These are phyloP conservation scores for Pseudomugil tenellus DNA, from an alignment of 2,797 vertebrate species.

Conservation along the genomic window DNA sequence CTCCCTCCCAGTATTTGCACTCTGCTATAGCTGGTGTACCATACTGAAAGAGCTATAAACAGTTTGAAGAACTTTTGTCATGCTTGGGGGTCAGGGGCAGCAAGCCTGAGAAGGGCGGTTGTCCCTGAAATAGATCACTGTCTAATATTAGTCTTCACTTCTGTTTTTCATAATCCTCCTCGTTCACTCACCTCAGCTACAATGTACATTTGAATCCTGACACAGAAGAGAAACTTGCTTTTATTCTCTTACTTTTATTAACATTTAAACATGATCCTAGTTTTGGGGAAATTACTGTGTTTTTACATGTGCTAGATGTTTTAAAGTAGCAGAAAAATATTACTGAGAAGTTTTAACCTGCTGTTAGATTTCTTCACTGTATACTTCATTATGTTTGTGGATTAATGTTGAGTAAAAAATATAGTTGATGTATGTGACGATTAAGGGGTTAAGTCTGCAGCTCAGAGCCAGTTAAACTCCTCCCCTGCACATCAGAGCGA, in stretches of 20 bases:
- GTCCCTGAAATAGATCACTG: conserved; percentile 32
- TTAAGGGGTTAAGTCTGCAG: conserved; percentile 66
- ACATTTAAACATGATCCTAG: conserved; percentile 5
- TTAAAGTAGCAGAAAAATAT: conserved; percentile 3
- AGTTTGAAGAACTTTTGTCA: conserved; percentile 19
- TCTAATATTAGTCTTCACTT: conserved; percentile 46
- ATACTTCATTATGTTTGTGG: conserved; percentile 1
- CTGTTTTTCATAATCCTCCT: conserved; percentile 23
- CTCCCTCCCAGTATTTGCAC: conserved; percentile 19
- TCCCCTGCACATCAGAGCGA: conserved; percentile 52
- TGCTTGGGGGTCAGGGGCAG: conserved; percentile 9
- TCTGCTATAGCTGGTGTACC: conserved; percentile 19
- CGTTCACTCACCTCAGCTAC: neutral
- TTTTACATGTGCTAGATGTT: neutral
- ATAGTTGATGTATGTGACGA: conserved; percentile 33
- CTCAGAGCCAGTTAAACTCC: conserved; percentile 50
- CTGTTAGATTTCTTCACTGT: conserved; percentile 20
- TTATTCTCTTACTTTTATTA: neutral
- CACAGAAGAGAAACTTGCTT: neutral
- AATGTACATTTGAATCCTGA: conserved; percentile 5
- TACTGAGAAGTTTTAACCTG: conserved; percentile 22
- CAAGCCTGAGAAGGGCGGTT: conserved; percentile 19
- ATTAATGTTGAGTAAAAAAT: conserved; percentile 19
- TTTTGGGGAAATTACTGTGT: neutral
- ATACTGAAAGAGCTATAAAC: conserved; percentile 20